Evolutionary conservation across 2,113 vertebrate genomes (phyloP), one percentile per base, ranked within the genome.

Genomic region (Hydrolagus affinis): DNA sequence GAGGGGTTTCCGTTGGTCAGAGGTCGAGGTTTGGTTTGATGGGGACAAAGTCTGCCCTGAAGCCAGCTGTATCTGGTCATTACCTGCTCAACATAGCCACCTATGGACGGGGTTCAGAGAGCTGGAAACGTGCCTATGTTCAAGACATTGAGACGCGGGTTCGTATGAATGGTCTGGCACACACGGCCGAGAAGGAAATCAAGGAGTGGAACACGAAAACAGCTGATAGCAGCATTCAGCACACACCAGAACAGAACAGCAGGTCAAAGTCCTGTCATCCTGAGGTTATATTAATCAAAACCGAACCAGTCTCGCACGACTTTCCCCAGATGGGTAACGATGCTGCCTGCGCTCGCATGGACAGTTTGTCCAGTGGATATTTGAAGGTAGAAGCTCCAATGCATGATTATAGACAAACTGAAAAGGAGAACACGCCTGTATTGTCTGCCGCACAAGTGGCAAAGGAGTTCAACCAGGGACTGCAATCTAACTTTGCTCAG

Each of bases 1-100:
- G 93, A 21, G 90, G 88, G 85, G 86, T 85, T 87, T 93, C 93
- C 86, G 87, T 90, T 87, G 91, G 90, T 77, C 94, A 94, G 87
- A 93, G 94, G 57, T 94, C 95, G 69, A 87, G 92, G 73, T 89
- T 95, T 68, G 96, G 97, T 2, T 95, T 96, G 89, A 89, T 92
- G 75, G 93, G 95, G 85, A 95, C 96, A 21, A 95, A 95, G 92
- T 90, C 91, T 85, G 92, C 92, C 7, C 93, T 95, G 59, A 95
- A 92, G 88, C 98, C 98, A 7, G 98, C 98, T 2, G 97, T 99
- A 97, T 95, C 95, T 0, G 98, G 98, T 15, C 98, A 99, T 85
- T 99, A 99, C 70, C 95, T 99, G 89, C 96, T 99, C 74, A 99
- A 99, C 85, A 92, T 97, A 87, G 98, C 98, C 87, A 98, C 97